Conservation (phyloP, 2,113 vertebrate genomes). For the Uropsilus gracilis region DNA sequence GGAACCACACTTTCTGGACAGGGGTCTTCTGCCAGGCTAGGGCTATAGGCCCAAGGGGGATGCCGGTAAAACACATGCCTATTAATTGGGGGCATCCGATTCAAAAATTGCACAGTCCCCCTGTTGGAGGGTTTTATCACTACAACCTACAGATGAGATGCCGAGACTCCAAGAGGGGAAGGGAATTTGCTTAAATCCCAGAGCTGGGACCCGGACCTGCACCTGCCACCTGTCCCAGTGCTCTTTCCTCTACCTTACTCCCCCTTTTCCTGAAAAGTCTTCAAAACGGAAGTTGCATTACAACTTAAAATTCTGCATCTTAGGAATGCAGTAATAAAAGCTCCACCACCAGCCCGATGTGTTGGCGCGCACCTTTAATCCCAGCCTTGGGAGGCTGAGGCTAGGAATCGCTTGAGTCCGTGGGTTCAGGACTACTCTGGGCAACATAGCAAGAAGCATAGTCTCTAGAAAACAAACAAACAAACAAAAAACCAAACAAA, state of each 20-base stretch:
- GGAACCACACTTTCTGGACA: background rate
- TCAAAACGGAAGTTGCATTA: background rate
- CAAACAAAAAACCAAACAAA: too few relatives aligned
- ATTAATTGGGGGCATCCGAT: background rate
- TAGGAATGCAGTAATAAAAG: conserved; percentile 17
- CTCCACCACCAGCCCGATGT: too few relatives aligned
- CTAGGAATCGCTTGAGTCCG: too few relatives aligned
- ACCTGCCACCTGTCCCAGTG: background rate
- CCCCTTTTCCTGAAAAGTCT: background rate
- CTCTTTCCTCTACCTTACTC: background rate
- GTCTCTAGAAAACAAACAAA: too few relatives aligned
- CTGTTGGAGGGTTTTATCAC: background rate
- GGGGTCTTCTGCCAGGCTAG: background rate
- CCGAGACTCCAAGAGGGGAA: background rate
- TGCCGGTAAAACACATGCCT: background rate
- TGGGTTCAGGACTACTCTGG: too few relatives aligned
- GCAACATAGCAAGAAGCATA: too few relatives aligned
- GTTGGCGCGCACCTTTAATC: too few relatives aligned
- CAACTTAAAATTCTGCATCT: background rate
- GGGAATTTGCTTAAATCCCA: background rate
- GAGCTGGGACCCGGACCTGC: background rate
- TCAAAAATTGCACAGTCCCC: background rate
- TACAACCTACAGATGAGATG: background rate
- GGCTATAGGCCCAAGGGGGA: background rate
- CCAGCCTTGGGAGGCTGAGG: too few relatives aligned